Base-by-base conservation (phyloP, 2,797 vertebrate species). In the Poecilia wingei region DNA sequence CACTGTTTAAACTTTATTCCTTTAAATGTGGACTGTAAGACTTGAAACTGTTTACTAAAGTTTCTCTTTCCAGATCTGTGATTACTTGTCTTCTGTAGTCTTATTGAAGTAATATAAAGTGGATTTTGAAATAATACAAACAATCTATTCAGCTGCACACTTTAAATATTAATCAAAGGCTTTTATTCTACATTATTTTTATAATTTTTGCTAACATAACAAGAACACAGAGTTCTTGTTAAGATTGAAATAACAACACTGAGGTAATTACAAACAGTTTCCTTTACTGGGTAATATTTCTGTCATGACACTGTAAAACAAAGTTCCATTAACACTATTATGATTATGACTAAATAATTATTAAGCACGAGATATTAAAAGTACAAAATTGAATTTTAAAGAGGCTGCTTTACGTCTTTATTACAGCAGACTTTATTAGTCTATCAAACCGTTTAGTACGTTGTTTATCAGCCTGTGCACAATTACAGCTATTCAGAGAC, bases 401-500 rank as follows among this genome's bases (percentile, higher is more conserved):
- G 33, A 46, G 41, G 43, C 41, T 61, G 43, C 72, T 66, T 12
- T n/a, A 39, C 31, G 9, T 73, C 6, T 18, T 43, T 49, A 47
- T 47, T 36, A 61, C 6, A 72, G 28, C 2, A 39, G 1, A 41
- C 39, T 64, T 68, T 3, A 70, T 64, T 25, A 70, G 64, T n/a
- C 39, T 72, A 68, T 74, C 6, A 85, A 75, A 74, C 22, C 28
- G 3, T 79, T 69, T 72, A 74, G 20, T 69, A 69, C 2, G 3
- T 69, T 79, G 47, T 55, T 72, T 41, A 16, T 59, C 36, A 72
- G 33, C 46, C 39, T 66, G 31, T 64, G 45, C 10, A 55, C 47
- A 53, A 83, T 75, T 36, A 71, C 9, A 49, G 41, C 66, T 33
- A 14, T 36, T 64, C 31, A 71, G 59, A 49, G n/a, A 74, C 43